Evolutionary conservation across 2,797 vertebrate genomes (phyloP).

Genomic region (Synanceia verrucosa): DNA sequence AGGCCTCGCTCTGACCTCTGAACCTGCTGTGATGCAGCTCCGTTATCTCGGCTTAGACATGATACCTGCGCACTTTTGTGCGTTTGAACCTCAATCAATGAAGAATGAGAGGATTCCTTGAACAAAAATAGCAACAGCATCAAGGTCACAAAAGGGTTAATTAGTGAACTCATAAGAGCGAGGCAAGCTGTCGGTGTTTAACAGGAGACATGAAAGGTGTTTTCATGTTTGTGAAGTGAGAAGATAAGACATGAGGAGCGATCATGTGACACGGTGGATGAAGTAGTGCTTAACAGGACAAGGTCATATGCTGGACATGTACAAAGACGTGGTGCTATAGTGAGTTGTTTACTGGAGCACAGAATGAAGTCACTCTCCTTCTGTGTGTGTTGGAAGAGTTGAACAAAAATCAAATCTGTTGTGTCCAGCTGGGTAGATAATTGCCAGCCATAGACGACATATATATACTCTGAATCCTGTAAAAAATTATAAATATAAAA

Average conservation of each 20-base stretch:
- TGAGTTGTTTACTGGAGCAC: no score
- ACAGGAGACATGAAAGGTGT: slow-evolving; percentile 7
- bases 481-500: no score
- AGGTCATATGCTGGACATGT: slow-evolving; percentile 12
- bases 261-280: slow-evolving; percentile 13
- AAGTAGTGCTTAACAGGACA: slow-evolving; percentile 20
- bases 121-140: background rate
- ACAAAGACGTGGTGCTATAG: background rate
- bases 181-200: slow-evolving; percentile 1
- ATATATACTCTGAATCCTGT: no score
- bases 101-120: slow-evolving; percentile 3
- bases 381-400: no score
- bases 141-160: slow-evolving; percentile 30
- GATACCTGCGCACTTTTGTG: background rate
- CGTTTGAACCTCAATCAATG: background rate
- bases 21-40: slow-evolving; percentile 1
- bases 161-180: slow-evolving; percentile 11
- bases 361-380: no score
- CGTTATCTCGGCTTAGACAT: background rate
- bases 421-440: no score
- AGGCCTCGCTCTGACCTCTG: slow-evolving; percentile 10
- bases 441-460: no score
- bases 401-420: no score
- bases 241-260: background rate
- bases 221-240: slow-evolving; percentile 11